A percentile compares a stretch with the other conserved stretches of the same genome.
Conservation (phyloP, 2,113 vertebrate genomes). For the Apus apus region DNA sequence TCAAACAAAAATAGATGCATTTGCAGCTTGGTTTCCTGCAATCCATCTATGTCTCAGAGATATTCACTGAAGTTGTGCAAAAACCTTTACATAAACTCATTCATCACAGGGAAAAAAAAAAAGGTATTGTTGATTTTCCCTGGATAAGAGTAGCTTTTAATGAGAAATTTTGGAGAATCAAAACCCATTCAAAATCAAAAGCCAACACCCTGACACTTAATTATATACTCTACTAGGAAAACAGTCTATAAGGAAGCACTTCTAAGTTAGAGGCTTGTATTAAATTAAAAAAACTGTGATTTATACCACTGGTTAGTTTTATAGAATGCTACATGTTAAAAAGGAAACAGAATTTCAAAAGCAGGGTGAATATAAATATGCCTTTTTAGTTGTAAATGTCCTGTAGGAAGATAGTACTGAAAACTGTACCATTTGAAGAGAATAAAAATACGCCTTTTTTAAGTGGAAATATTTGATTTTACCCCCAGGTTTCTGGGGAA, state of each 20-base stretch:
- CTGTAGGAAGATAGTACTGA: background rate
- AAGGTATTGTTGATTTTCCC: background rate
- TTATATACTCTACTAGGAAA: background rate
- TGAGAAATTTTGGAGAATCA: background rate
- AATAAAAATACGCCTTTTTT: background rate
- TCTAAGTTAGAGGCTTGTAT: background rate
- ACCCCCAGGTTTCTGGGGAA: background rate
- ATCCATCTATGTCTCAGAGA: background rate
- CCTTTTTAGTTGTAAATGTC: background rate
- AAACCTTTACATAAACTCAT: background rate
- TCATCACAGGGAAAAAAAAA: background rate
- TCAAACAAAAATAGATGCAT: background rate
- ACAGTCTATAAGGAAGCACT: background rate
- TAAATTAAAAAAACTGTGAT: background rate
- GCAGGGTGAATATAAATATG: background rate
- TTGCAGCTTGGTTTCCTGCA: background rate
- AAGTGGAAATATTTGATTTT: background rate
- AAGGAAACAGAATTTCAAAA: background rate
- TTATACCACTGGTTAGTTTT: background rate
- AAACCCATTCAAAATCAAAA: background rate
- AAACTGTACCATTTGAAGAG: background rate
- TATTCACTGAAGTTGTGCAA: background rate
- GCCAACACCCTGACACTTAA: background rate
- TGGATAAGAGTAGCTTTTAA: background rate
- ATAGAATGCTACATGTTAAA: background rate